Evolutionary conservation across 2,113 vertebrate species (phyloP).

Genomic region (Gasterosteus nipponicus): DNA sequence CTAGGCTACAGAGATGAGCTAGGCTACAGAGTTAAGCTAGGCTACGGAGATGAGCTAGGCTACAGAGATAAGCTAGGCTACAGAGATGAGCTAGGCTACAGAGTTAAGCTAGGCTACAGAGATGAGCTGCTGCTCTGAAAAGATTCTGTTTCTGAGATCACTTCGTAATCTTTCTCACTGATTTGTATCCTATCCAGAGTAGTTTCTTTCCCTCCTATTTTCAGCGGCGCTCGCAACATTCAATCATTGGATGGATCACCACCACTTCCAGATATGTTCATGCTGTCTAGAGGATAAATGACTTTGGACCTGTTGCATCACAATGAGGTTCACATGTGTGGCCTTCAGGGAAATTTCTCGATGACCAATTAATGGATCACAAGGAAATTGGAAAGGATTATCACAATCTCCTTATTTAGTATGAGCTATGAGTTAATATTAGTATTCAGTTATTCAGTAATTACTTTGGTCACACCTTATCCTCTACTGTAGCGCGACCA

Average conservation of each 20-base stretch:
- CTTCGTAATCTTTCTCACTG: background rate
- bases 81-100: no score
- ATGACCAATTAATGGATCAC: background rate
- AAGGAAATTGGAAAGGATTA: background rate
- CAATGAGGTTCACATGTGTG: background rate
- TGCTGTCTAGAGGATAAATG: background rate
- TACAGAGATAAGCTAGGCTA: no score
- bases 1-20: no score
- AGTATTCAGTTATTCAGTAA: background rate
- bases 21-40: no score
- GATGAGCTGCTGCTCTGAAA: background rate
- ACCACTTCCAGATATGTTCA: background rate
- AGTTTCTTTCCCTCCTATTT: background rate
- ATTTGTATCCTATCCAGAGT: slow-evolving; percentile 1
- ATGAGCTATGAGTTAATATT: no score
- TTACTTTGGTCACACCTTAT: background rate
- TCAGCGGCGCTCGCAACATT: background rate
- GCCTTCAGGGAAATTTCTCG: background rate
- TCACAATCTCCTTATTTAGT: background rate
- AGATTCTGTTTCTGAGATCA: background rate
- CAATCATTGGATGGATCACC: background rate
- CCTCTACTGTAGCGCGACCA: background rate
- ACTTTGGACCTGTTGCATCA: background rate
- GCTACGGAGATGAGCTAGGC: no score
- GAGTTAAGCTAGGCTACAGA: no score